Conservation (phyloP, 2,113 vertebrate species). For the Myanophis thanlyinensis region DNA sequence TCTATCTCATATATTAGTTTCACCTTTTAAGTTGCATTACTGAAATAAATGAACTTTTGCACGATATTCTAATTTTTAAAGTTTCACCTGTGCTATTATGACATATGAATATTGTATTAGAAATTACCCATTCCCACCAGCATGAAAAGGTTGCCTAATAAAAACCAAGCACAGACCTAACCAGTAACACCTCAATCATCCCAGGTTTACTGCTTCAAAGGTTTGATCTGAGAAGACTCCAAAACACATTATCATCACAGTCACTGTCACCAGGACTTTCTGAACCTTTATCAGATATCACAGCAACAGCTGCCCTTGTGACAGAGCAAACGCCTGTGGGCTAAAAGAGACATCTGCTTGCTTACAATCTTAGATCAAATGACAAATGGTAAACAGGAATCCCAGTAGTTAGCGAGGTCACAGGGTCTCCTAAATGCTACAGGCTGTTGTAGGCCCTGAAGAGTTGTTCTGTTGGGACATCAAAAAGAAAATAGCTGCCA, state of each 20-base stretch:
- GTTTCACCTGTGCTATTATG: too few species aligned
- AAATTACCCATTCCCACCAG: constrained; percentile 41
- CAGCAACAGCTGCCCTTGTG: constrained; percentile 66
- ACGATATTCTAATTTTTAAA: too few species aligned
- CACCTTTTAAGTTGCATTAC: too few species aligned
- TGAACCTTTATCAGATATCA: constrained; percentile 60
- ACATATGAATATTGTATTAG: constrained; percentile 10
- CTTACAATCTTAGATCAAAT: constrained; percentile 69
- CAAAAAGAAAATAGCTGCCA: constrained; percentile 47
- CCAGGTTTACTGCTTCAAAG: neutral
- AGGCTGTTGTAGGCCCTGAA: constrained; percentile 44
- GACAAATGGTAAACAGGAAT: constrained; percentile 59
- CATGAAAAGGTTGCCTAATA: neutral
- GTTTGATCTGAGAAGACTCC: constrained; percentile 36
- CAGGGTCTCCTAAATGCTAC: constrained; percentile 41
- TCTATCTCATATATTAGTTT: too few species aligned
- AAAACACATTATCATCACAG: constrained; percentile 57
- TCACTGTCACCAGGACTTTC: constrained; percentile 31
- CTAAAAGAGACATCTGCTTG: constrained; percentile 72
- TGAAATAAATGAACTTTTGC: too few species aligned
- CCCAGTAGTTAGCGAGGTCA: constrained; percentile 51
- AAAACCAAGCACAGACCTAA: constrained; percentile 35
- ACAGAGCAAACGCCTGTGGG: constrained; percentile 21
- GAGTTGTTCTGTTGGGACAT: constrained; percentile 30
- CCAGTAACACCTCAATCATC: constrained; percentile 28